Conservation (phyloP, 2,797 vertebrate species). For the Rhadinocentrus ornatus region DNA sequence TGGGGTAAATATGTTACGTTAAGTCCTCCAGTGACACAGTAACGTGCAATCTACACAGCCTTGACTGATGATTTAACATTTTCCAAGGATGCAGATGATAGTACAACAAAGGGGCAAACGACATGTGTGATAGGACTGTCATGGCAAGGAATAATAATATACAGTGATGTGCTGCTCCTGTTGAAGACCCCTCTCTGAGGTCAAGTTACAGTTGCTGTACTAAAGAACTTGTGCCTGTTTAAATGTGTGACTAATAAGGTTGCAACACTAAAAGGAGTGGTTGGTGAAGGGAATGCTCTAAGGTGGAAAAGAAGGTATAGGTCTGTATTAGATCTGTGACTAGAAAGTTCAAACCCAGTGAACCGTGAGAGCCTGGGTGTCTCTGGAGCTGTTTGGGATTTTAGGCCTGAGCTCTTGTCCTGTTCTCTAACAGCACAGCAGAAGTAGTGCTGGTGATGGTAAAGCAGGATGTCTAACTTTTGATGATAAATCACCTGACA, state of each 20-base stretch:
- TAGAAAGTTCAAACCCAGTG: conserved; percentile 59
- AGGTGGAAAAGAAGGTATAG: conserved; percentile 58
- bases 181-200: conserved; percentile 2
- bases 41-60: conserved; percentile 38
- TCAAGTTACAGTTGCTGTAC: conserved; percentile 20
- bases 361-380: conserved; percentile 52
- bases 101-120: neutral
- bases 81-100: neutral
- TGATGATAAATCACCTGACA: conserved; percentile 67
- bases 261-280: conserved; percentile 32
- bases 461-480: conserved; percentile 7
- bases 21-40: conserved; percentile 59
- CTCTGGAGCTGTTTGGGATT: conserved; percentile 53
- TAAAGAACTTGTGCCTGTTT: conserved; percentile 21
- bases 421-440: conserved; percentile 43
- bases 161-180: conserved; percentile 12
- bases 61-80: conserved; percentile 27
- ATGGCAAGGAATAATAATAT: conserved; percentile 6
- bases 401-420: conserved; percentile 34
- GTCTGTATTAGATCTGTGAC: conserved; percentile 60
- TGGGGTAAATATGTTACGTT: conserved; percentile 38
- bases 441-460: neutral
- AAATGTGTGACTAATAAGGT: conserved; percentile 30
- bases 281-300: conserved; percentile 23
- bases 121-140: neutral